phyloP scores from a whole-genome alignment of 2,797 vertebrate species.

The Poecilia picta region DNA sequence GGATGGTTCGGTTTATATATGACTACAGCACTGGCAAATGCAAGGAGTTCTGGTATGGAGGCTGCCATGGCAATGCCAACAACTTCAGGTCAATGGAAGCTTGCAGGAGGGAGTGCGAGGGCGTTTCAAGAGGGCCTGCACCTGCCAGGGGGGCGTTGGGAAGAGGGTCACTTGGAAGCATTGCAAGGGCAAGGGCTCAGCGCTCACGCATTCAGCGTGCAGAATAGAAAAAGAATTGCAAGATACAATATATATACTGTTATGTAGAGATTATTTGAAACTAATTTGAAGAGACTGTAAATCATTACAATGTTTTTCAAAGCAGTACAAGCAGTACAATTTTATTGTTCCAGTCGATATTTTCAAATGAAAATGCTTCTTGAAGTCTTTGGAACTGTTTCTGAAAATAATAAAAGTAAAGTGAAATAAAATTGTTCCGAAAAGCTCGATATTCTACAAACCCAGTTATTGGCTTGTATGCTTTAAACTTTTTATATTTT shows the following conservation, averaged over 20 bases:
- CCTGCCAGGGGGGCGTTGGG: slow-evolving; percentile 30
- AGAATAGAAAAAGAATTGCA: slow-evolving; percentile 8
- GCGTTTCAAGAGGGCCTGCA: slow-evolving; percentile 24
- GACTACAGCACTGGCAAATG: slow-evolving; percentile 80
- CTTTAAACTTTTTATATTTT: neutral
- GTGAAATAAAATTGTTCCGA: neutral
- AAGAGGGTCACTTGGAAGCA: slow-evolving; percentile 34
- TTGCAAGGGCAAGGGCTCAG: slow-evolving; percentile 47
- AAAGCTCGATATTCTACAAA: neutral
- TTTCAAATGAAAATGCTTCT: neutral
- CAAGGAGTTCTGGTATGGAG: slow-evolving; percentile 91
- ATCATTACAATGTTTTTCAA: neutral
- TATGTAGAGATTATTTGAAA: neutral
- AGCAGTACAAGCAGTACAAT: neutral
- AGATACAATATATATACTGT: neutral
- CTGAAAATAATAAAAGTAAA: neutral
- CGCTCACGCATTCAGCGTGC: slow-evolving; percentile 17
- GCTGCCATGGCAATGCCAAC: slow-evolving; percentile 91
- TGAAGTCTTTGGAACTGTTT: neutral
- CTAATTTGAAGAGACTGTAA: neutral
- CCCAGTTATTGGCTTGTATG: neutral
- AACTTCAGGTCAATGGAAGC: slow-evolving; percentile 86
- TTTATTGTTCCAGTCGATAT: neutral
- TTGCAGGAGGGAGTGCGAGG: slow-evolving; percentile 83
- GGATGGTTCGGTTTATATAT: slow-evolving; percentile 87